Conservation (phyloP, 2,888 invertebrate genomes). For the Epinotia brunnichana region DNA sequence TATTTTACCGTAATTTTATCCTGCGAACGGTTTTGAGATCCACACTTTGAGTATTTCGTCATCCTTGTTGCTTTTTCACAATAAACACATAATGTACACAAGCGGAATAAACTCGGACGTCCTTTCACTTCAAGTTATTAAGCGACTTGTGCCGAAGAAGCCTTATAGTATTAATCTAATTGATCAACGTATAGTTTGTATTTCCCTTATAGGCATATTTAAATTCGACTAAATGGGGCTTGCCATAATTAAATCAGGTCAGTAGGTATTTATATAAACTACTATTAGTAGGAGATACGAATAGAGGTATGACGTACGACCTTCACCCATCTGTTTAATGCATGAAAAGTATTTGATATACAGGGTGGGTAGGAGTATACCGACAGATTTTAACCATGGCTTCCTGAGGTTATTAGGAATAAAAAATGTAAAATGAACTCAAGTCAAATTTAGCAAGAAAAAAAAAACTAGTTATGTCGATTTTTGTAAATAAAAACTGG, state of each 20-base stretch:
- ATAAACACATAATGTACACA: conserved; percentile 5
- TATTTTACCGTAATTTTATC: conserved; percentile 36
- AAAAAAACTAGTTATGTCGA: too few relatives aligned
- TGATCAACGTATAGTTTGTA: conserved; percentile 63
- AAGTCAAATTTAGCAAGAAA: too few relatives aligned
- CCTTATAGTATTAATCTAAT: conserved; percentile 78
- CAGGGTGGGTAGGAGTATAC: too few relatives aligned
- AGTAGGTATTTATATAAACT: not conserved
- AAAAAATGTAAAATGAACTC: too few relatives aligned
- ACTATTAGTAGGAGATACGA: not conserved
- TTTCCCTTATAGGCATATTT: conserved; percentile 41
- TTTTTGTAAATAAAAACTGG: too few relatives aligned
- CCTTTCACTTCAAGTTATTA: conserved; percentile 60
- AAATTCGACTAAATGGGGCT: conserved; percentile 40
- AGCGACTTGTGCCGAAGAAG: conserved; percentile 68
- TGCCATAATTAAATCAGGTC: conserved; percentile 42
- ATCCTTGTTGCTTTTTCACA: conserved; percentile 52
- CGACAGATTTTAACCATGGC: too few relatives aligned
- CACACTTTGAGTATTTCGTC: conserved; percentile 59
- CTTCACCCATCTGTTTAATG: too few relatives aligned
- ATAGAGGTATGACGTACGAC: too few relatives aligned
- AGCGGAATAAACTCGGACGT: conserved; percentile 46
- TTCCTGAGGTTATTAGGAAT: too few relatives aligned
- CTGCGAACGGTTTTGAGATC: conserved; percentile 46
- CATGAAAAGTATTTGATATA: too few relatives aligned